phyloP scores from a whole-genome alignment of 2,888 invertebrate species.

The Cremastinae sp. region DNA sequence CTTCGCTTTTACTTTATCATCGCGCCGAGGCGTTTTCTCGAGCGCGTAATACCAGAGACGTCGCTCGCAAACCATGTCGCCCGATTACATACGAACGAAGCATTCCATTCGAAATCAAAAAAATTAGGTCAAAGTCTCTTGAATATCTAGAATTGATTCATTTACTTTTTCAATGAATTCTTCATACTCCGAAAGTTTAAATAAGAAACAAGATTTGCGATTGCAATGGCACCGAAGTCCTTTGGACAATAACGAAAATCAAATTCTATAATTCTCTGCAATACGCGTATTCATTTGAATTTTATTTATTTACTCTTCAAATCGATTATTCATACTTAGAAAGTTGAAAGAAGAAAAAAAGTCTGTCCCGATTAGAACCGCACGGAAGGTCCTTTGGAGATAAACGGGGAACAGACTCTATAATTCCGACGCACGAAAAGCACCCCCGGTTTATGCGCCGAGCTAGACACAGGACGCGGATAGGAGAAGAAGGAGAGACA shows the following conservation, averaged over 20 bases:
- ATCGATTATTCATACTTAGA: not conserved
- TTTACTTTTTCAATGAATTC: not conserved
- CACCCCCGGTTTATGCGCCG: slow-evolving; percentile 48
- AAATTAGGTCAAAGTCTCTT: not conserved
- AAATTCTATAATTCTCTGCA: slow-evolving; percentile 64
- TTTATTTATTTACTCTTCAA: too few relatives aligned
- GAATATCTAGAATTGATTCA: not conserved
- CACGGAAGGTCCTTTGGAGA: slow-evolving; percentile 25
- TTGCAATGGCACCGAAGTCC: slow-evolving; percentile 19
- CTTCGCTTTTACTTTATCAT: slow-evolving; percentile 41
- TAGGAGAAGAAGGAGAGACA: not conserved
- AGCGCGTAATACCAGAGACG: slow-evolving; percentile 63
- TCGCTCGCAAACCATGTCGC: slow-evolving; percentile 60
- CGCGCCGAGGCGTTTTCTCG: slow-evolving; percentile 50
- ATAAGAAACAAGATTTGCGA: not conserved
- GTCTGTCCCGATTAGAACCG: not conserved
- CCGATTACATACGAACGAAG: slow-evolving; percentile 19
- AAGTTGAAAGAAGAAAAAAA: not conserved
- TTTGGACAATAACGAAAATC: slow-evolving; percentile 40
- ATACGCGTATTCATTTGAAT: too few relatives aligned
- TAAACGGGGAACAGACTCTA: slow-evolving; percentile 57
- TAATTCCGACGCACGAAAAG: slow-evolving; percentile 66
- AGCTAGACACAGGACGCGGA: not conserved
- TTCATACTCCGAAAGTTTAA: not conserved
- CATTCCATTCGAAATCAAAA: slow-evolving; percentile 4